These are phyloP conservation scores for Stomatorhinus ivindoensis DNA, from an alignment of 2,113 vertebrate species.

Conservation along the genomic window DNA sequence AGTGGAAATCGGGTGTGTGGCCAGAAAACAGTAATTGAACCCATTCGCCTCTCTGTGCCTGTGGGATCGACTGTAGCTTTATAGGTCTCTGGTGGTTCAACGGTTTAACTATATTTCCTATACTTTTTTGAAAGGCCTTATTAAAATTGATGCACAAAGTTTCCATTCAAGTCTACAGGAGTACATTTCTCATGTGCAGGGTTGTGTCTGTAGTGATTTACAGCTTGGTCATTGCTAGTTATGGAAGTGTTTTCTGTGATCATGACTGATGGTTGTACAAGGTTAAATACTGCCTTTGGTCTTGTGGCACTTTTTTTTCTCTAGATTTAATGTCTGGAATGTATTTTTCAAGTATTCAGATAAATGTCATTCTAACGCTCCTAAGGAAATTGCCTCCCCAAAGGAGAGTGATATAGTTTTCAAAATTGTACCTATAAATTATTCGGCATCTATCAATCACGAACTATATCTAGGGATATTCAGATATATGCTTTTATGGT, in stretches of 20 bases:
- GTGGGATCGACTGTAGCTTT: constrained; percentile 58
- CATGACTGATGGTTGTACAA: constrained; percentile 29
- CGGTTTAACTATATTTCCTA: constrained; percentile 54
- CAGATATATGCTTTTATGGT: neutral
- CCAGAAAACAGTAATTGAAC: constrained; percentile 62
- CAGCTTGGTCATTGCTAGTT: constrained; percentile 3
- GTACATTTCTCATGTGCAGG: constrained; percentile 31
- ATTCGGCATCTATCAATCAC: neutral
- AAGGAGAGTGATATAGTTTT: constrained; percentile 35
- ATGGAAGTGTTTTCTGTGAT: constrained; percentile 19
- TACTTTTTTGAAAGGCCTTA: constrained; percentile 36
- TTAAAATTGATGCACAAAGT: constrained; percentile 47
- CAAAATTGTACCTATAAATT: constrained; percentile 1
- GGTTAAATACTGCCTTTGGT: constrained; percentile 30
- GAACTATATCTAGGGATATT: neutral
- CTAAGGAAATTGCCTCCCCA: constrained; percentile 42
- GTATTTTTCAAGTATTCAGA: constrained; percentile 33
- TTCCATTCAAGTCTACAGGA: constrained; percentile 36
- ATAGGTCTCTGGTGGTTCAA: constrained; percentile 49
- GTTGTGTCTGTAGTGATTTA: constrained; percentile 47
- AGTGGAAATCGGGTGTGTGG: constrained; percentile 45
- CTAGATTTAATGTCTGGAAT: constrained; percentile 52
- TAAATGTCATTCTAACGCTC: constrained; percentile 42
- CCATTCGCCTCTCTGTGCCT: constrained; percentile 65
- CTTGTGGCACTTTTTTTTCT: constrained; percentile 49